Evolutionary conservation across 2,888 invertebrate species (phyloP).

Genomic region (Lochmaea crataegi): DNA sequence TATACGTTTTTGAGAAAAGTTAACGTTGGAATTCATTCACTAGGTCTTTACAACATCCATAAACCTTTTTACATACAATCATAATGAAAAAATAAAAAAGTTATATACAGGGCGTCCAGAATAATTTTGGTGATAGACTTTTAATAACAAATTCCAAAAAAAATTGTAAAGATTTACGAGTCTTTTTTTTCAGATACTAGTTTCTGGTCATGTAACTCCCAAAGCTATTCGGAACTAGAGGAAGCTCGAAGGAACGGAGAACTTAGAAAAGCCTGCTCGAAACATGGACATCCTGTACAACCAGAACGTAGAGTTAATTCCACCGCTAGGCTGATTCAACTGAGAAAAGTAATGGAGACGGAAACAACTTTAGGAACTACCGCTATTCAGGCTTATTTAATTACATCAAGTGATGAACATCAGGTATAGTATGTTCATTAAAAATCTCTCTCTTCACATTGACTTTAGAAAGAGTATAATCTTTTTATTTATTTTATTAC

Average conservation of each 20-base stretch:
- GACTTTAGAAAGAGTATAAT: too few relatives aligned
- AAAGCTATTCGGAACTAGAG: conserved; percentile 46
- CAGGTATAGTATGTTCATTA: conserved; percentile 67
- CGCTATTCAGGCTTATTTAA: conserved; percentile 77
- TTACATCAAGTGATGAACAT: conserved; percentile 85
- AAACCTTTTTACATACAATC: too few relatives aligned
- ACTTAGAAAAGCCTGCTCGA: conserved; percentile 60
- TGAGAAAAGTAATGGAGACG: conserved; percentile 67
- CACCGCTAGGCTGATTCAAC: conserved; percentile 57
- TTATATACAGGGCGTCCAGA: too few relatives aligned
- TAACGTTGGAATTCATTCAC: too few relatives aligned
- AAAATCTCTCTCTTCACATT: too few relatives aligned
- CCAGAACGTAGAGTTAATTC: conserved; percentile 66
- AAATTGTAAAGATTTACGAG: too few relatives aligned
- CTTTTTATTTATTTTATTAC: conserved; percentile 41
- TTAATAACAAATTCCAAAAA: too few relatives aligned
- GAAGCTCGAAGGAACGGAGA: conserved; percentile 53
- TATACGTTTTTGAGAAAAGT: too few relatives aligned
- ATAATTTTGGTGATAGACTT: too few relatives aligned
- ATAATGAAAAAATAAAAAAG: too few relatives aligned
- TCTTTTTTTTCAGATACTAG: conserved; percentile 41
- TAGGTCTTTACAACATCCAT: too few relatives aligned
- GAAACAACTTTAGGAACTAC: conserved; percentile 65
- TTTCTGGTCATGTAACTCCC: neutral
- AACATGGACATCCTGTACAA: conserved; percentile 58